A percentile compares a stretch with the other conserved stretches of the same genome.
phyloP scores from a whole-genome alignment of 2,797 vertebrate species.

The Chrysocyon brachyurus region DNA sequence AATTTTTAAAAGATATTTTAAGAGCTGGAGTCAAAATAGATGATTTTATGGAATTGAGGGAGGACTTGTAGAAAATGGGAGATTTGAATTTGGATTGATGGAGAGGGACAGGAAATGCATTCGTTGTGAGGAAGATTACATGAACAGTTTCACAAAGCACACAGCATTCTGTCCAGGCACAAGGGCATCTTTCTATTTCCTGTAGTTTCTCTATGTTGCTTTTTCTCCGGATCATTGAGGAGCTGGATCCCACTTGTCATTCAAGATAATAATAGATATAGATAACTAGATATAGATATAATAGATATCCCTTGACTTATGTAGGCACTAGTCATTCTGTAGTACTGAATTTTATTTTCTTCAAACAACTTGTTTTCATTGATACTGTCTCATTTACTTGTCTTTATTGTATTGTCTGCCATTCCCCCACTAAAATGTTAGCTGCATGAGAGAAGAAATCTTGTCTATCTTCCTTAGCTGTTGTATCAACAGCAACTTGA shows the following conservation, averaged over 20 bases:
- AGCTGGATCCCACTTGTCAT: background rate
- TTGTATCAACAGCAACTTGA: background rate
- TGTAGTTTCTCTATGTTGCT: background rate
- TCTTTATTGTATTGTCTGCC: background rate
- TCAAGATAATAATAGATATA: background rate
- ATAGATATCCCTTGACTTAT: background rate
- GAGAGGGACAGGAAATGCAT: background rate
- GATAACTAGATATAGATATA: too few species aligned
- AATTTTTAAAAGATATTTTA: background rate
- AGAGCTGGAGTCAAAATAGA: background rate
- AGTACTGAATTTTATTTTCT: slow-evolving; percentile 32
- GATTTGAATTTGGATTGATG: background rate
- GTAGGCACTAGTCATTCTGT: background rate
- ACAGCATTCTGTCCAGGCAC: background rate
- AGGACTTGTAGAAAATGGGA: background rate
- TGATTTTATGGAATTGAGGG: background rate
- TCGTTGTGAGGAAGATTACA: background rate
- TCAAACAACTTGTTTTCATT: background rate
- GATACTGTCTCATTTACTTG: background rate
- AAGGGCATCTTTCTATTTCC: background rate
- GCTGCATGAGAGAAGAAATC: background rate
- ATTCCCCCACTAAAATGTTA: background rate
- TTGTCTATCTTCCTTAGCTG: background rate
- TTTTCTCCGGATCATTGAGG: background rate
- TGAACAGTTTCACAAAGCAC: background rate